Conservation (phyloP, 2,113 vertebrate genomes). For the Psophia crepitans region DNA sequence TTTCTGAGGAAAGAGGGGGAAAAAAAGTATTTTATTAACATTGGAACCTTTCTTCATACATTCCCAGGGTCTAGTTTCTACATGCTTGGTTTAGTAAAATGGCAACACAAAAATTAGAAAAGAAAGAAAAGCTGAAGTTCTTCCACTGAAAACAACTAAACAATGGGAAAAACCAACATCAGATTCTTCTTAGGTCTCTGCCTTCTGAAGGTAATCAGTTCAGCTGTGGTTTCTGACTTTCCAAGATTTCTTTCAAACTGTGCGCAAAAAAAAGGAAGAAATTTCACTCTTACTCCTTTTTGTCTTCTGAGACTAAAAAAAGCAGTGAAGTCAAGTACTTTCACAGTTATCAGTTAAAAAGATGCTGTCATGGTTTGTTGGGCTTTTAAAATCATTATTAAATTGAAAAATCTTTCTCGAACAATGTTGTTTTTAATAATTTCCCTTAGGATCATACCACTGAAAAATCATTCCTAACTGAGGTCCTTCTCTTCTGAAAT, state of each 20-base stretch:
- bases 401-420: not conserved
- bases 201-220: not conserved
- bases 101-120: not conserved
- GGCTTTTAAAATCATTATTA: not conserved
- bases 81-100: not conserved
- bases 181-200: not conserved
- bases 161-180: not conserved
- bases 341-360: not conserved
- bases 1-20: not conserved
- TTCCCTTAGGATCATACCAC: not conserved
- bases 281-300: not conserved
- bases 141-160: not conserved
- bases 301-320: not conserved
- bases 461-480: not conserved
- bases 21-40: not conserved
- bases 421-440: not conserved
- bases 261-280: not conserved
- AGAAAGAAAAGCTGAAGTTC: not conserved
- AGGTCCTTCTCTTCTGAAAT: not conserved
- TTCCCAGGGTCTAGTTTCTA: not conserved
- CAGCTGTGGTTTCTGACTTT: not conserved
- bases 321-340: not conserved
- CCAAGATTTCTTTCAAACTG: not conserved
- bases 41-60: not conserved
- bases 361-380: not conserved